Evolutionary conservation across 2,888 invertebrate genomes (phyloP), one percentile per base, ranked within the genome.

Genomic region (Sericinus montela): DNA sequence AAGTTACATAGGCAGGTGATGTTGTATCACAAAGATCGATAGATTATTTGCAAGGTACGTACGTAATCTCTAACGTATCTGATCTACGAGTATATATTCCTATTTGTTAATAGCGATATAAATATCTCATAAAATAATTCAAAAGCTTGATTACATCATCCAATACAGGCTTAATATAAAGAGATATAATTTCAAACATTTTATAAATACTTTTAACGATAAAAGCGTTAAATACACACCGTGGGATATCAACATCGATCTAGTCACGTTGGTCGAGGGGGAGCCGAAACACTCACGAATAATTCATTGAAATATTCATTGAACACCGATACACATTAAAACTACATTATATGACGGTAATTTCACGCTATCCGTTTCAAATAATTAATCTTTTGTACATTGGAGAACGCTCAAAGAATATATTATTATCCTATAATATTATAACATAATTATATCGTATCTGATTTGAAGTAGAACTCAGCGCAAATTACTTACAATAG

Each of bases 251-350:
- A 14, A 34, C 43, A 43, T 35, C 43, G 35, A 43, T 35, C 13
- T 23, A 13, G 16, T n/a, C n/a, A 48, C 48, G 50, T 53, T 40
- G 51, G 53, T 47, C 49, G 41, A 47, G 45, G 51, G 39, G 42
- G 37, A 44, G 30, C 19, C 40, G 47, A 45, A 32, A 52, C 48
- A 39, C 50, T 47, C 44, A 39, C 44, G 11, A 43, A 49, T 40
- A 48, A 34, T 23, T 9, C 41, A 52, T 50, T 53, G 23, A 50
- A 41, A 48, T 48, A 44, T 52, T 53, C 49, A 43, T 57, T 63
- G 62, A 65, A 73, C 69, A 69, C 60, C 71, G 50, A 75, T 58
- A 69, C 59, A 70, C 60, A 70, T 62, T 59, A 62, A 60, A 56
- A 59, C 58, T 53, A 58, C 44, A 30, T 11, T 6, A 23, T 28